Evolutionary conservation across 92 coral and sea anemone species (phyloP).

Genomic region (Paragorgia papillata): DNA sequence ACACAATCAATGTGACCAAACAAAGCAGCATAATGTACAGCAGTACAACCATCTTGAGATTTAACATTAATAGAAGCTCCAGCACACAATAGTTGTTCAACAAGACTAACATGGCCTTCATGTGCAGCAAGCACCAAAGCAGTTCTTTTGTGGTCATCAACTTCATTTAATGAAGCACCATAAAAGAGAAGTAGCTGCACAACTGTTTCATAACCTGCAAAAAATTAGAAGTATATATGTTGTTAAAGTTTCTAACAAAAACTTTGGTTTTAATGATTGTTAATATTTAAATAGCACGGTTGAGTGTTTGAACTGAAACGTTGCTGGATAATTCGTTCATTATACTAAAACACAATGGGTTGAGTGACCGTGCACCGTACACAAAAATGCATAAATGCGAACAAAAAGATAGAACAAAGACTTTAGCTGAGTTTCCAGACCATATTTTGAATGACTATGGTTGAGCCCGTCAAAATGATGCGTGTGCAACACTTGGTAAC

Average conservation of each 20-base stretch:
- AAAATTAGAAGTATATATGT: neutral
- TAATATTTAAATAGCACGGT: too few species aligned
- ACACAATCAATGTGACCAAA: constrained; percentile 85
- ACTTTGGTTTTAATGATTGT: neutral
- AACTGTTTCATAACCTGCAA: constrained; percentile 70
- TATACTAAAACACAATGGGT: too few species aligned
- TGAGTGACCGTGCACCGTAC: too few species aligned
- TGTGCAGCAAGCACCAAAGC: constrained; percentile 93
- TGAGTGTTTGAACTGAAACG: too few species aligned
- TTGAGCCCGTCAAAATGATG: too few species aligned
- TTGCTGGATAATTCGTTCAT: too few species aligned
- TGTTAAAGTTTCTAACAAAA: constrained; percentile 1
- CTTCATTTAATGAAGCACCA: constrained; percentile 64
- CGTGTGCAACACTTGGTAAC: too few species aligned
- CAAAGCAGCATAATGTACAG: constrained; percentile 81
- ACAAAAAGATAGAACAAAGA: too few species aligned
- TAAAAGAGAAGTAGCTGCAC: constrained; percentile 69
- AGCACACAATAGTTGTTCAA: constrained; percentile 67
- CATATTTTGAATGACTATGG: too few species aligned
- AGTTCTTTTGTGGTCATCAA: constrained; percentile 74
- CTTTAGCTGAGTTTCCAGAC: too few species aligned
- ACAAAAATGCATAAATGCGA: too few species aligned
- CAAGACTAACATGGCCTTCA: constrained; percentile 74
- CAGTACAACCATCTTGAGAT: constrained; percentile 83
- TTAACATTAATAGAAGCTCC: constrained; percentile 78